Base-by-base conservation (phyloP, 2,797 vertebrate genomes). In the Siniperca scherzeri region DNA sequence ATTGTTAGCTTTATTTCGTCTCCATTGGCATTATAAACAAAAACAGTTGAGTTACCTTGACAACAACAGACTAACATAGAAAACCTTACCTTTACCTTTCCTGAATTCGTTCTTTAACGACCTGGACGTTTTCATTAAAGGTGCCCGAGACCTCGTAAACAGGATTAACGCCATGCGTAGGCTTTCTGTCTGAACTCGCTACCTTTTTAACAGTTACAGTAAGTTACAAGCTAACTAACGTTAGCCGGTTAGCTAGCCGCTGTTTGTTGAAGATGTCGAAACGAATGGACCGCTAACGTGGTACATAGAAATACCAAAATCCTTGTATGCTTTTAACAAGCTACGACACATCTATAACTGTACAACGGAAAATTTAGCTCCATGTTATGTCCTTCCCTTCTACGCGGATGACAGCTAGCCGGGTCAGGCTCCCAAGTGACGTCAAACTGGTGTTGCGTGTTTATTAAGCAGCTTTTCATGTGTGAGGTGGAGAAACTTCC, bases 141-240 rank as follows among this genome's bases (percentile, higher is more conserved):
- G 95, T 70, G 90, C 88, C 82, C 95, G 88, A 36, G 95, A 93
- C 79, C 96, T 95, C 21, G 94, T 95, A 75, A 96, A 95, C 85
- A 96, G 90, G 91, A 97, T 96, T 91, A 96, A 94, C 91, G 96
- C 96, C 96, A 97, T 97, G 88, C 44, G 91, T 8, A 81, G 60
- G 60, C 33, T 87, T 72, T 83, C 59, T 57, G 77, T 87, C 25
- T 57, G 42, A 61, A 52, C 44, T 76, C 30, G 68, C 62, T 70
- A 22, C 36, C 64, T 77, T 70, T 77, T 80, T 56, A 74, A 82
- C 78, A 19, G 61, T 71, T 62, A 46, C 72, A 44, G 70, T 80
- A 48, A 83, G 13, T 80, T 25, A 78, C 60, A 21, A 42, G 75
- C 53, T 48, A 83, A 78, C 78, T 79, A 7, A 36, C 36, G 36